Percentiles rank a stretch among this genome's conserved stretches.
Evolutionary conservation across 2,888 invertebrate species (phyloP).

Genomic region (Oxycera nigricornis): DNA sequence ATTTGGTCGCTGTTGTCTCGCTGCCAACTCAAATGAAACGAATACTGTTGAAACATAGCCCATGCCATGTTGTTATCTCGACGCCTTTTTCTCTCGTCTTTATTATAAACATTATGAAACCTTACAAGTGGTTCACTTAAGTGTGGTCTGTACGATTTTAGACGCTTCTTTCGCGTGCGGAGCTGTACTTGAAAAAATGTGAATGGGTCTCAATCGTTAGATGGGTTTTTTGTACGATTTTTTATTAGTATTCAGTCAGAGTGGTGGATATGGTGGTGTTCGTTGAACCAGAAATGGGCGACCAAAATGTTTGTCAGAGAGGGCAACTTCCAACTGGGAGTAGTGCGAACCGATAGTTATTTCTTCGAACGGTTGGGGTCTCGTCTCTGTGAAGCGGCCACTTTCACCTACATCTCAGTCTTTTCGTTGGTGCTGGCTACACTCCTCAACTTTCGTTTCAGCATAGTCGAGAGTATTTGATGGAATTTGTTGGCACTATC

Average conservation of each 20-base stretch:
- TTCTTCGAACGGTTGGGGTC: conserved; percentile 5
- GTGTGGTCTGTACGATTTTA: neutral
- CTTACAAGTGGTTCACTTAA: neutral
- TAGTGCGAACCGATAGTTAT: conserved; percentile 10
- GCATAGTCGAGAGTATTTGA: no score
- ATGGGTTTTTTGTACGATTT: neutral
- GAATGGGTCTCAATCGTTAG: neutral
- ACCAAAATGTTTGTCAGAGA: neutral
- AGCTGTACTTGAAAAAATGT: neutral
- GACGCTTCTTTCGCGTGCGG: neutral
- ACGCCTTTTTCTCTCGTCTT: no score
- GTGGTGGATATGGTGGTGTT: conserved; percentile 4
- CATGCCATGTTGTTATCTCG: no score
- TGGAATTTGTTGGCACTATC: no score
- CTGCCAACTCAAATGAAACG: no score
- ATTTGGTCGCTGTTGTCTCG: no score
- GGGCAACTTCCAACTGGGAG: conserved; percentile 13
- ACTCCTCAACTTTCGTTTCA: no score
- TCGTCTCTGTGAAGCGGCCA: neutral
- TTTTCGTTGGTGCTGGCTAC: neutral
- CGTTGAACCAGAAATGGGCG: conserved; percentile 34
- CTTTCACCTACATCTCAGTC: conserved; percentile 29
- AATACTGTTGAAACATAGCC: no score
- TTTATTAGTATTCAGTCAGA: neutral
- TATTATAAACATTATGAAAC: neutral